These are phyloP conservation scores for Crocallis elinguaria DNA, from an alignment of 2,888 invertebrate genomes.

Conservation along the genomic window DNA sequence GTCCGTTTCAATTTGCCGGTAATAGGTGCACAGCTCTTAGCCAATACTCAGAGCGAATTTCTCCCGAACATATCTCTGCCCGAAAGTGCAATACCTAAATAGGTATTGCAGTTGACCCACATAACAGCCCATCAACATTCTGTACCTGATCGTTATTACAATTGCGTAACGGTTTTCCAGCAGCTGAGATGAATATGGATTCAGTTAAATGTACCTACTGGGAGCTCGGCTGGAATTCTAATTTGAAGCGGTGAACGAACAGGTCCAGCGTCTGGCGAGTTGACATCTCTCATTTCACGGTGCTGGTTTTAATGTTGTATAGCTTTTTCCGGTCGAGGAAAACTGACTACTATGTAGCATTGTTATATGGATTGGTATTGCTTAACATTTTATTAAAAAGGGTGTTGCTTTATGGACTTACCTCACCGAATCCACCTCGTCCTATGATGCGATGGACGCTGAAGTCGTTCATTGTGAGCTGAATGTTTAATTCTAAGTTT, in stretches of 20 bases:
- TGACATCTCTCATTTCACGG: constrained; percentile 40
- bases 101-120: constrained; percentile 31
- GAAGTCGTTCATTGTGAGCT: constrained; percentile 99
- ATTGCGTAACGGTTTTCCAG: constrained; percentile 51
- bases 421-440: constrained; percentile 98
- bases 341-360: constrained; percentile 14
- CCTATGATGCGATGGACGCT: constrained; percentile 99
- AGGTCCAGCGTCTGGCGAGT: constrained; percentile 29
- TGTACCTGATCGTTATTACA: constrained; percentile 49
- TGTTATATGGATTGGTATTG: constrained; percentile 5
- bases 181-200: constrained; percentile 55
- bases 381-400: background rate
- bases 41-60: background rate
- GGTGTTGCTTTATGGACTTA: constrained; percentile 45
- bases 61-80: constrained; percentile 3
- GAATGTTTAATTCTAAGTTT: constrained; percentile 99
- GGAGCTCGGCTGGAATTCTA: constrained; percentile 38
- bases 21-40: background rate
- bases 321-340: constrained; percentile 3
- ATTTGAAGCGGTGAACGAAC: constrained; percentile 31
- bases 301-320: constrained; percentile 23
- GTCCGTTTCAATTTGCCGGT: constrained; percentile 17
- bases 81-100: constrained; percentile 13
- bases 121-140: constrained; percentile 51
- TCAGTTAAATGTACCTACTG: constrained; percentile 42